These are phyloP conservation scores for Hydropotes inermis DNA, from an alignment of 2,113 vertebrate species.

Conservation along the genomic window DNA sequence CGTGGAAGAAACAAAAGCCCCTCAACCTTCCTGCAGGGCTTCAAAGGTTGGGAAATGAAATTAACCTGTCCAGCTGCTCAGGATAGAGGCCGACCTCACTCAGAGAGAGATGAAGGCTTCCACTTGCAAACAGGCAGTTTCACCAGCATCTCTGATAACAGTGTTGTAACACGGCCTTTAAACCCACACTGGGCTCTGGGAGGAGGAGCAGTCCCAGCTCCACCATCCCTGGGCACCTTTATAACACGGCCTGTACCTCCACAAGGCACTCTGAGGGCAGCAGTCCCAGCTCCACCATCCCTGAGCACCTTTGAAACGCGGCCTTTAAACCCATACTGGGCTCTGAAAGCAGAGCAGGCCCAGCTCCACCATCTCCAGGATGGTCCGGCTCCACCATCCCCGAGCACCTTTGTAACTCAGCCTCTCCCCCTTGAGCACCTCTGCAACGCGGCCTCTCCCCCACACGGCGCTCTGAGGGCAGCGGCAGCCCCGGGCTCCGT, in stretches of 20 bases:
- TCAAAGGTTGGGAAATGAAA: fast-evolving
- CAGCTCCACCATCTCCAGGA: too few species aligned
- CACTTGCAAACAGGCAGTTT: fast-evolving
- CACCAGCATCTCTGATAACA: not conserved
- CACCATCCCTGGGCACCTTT: not conserved
- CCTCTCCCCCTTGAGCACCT: not conserved
- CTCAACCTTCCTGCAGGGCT: fast-evolving
- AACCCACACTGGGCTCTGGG: fast-evolving
- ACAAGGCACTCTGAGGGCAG: fast-evolving
- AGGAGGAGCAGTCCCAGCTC: fast-evolving
- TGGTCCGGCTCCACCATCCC: not conserved
- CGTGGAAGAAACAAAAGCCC: fast-evolving
- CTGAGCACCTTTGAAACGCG: fast-evolving
- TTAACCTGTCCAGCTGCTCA: not conserved
- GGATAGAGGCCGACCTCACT: not conserved
- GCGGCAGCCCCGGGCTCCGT: fast-evolving
- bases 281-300: fast-evolving
- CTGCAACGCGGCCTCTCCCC: fast-evolving
- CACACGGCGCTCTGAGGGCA: too few species aligned
- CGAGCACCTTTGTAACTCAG: fast-evolving
- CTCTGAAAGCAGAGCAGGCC: too few species aligned
- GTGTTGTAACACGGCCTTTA: too few species aligned
- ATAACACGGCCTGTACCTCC: fast-evolving
- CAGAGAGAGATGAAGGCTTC: fast-evolving
- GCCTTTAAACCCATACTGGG: too few species aligned